Base-by-base conservation (phyloP, 2,888 invertebrate species). In the Drosophila basisetae region DNA sequence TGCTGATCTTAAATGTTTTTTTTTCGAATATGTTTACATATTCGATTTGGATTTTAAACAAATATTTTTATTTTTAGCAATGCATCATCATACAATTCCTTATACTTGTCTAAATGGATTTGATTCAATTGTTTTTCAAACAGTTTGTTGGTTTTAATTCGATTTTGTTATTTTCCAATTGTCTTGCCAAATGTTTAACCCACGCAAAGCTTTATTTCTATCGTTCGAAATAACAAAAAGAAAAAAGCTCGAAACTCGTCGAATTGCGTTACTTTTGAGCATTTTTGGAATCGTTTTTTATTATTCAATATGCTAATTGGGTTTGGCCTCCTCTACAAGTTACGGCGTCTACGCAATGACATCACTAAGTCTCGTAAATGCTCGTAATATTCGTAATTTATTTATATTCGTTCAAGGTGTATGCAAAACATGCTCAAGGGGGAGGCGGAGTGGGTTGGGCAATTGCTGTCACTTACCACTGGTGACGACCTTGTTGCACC, bases 401-500 rank as follows among this genome's bases (percentile, higher is more conserved):
- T 61, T 58, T 70, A 43, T 68, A 52, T 62, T 49, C 39, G n/a
- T 47, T 61, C 56, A 53, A 73, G 62, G 73, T 72, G 66, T 41
- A 63, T 80, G 56, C 56, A 66, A 67, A 80, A 52, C 31, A 61
- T 50, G 25, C 5, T 9, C 10, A 5, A 33, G 2, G 1, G 25
- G 18, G 16, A 28, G 10, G 2, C 9, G 16, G 4, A 37, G 9
- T 1, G 9, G 13, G 49, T 22, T 9, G 7, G 0, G 6, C 4
- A 6, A 22, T 41, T 39, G 53, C 16, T 68, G 52, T 43, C 47
- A 91, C 92, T 91, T 80, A 92, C 92, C 92, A 30, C 84, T 92
- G 54, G 93, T 92, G 33, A 89, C 56, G 63, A 93, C 93, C 80
- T 92, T 93, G 75, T 93, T 93, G 80, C 92, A 92, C 65, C 76